Evolutionary conservation across 2,797 vertebrate species (phyloP).

Genomic region (Sebastes cheni): DNA sequence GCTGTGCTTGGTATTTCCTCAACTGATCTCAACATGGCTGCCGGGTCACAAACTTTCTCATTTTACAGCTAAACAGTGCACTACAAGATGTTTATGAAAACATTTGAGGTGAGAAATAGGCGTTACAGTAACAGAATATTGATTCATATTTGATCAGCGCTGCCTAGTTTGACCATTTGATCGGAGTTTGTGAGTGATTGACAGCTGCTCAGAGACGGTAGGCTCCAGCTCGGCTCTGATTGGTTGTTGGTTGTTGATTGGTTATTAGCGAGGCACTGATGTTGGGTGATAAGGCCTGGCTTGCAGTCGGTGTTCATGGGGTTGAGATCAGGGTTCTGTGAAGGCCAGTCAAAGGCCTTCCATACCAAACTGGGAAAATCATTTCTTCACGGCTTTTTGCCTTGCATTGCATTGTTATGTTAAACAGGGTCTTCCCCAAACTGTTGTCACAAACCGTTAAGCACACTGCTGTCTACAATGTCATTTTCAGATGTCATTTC

Average conservation of each 20-base stretch:
- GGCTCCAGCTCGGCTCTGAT: too few species aligned
- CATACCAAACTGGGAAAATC: not conserved
- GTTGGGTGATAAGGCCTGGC: not conserved
- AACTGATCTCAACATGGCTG: too few species aligned
- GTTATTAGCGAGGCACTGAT: slow-evolving; percentile 1
- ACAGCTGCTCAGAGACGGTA: too few species aligned
- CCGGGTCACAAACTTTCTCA: too few species aligned
- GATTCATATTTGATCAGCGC: too few species aligned
- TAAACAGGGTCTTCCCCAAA: not conserved
- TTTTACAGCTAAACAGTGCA: too few species aligned
- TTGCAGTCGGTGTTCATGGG: not conserved
- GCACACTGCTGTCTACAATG: not conserved
- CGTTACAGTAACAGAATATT: too few species aligned
- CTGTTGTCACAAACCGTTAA: not conserved
- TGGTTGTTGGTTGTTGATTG: too few species aligned
- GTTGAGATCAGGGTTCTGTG: not conserved
- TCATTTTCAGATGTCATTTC: not conserved
- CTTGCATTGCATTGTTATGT: not conserved
- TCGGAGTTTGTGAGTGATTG: accelerated
- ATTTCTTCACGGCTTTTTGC: not conserved
- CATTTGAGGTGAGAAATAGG: too few species aligned
- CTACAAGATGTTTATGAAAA: too few species aligned
- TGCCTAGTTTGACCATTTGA: too few species aligned
- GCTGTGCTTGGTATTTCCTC: too few species aligned
- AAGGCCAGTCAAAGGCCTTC: not conserved